phyloP scores from a whole-genome alignment of 2,797 vertebrate genomes.

The Sebastes matsubarae region DNA sequence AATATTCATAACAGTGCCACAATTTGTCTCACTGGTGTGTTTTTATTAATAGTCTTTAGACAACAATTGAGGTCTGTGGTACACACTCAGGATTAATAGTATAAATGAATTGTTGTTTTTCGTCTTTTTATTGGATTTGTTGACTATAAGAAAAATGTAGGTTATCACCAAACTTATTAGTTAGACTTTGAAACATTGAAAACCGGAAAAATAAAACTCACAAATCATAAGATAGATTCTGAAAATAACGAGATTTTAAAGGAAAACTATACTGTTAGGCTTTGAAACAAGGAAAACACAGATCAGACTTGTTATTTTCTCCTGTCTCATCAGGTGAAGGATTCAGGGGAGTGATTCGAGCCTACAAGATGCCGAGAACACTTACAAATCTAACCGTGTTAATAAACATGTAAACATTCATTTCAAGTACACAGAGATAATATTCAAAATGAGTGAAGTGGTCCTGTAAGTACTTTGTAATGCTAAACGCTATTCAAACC shows the following conservation, averaged over 20 bases:
- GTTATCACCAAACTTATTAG: not conserved
- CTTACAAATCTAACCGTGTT: not conserved
- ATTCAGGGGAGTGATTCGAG: not conserved
- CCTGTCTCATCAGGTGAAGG: not conserved
- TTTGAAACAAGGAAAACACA: not conserved
- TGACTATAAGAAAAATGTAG: not conserved
- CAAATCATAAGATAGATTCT: not conserved
- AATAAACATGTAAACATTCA: not conserved
- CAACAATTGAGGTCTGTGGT: not conserved
- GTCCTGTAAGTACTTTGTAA: constrained; percentile 25
- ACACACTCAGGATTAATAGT: not conserved
- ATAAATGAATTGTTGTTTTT: not conserved
- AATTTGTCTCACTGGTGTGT: not conserved
- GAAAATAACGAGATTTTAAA: not conserved
- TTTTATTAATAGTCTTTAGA: constrained; percentile 11
- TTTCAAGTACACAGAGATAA: not conserved
- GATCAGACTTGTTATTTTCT: not conserved
- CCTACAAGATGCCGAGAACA: not conserved
- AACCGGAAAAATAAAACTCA: not conserved
- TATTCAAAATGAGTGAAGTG: constrained; percentile 28
- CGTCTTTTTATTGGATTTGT: not conserved
- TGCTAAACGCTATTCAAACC: constrained; percentile 41
- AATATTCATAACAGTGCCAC: not conserved
- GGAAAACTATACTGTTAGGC: not conserved
- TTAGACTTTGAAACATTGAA: not conserved